phyloP scores from a whole-genome alignment of 2,888 invertebrate species.

The Azorinus chamasolen region DNA sequence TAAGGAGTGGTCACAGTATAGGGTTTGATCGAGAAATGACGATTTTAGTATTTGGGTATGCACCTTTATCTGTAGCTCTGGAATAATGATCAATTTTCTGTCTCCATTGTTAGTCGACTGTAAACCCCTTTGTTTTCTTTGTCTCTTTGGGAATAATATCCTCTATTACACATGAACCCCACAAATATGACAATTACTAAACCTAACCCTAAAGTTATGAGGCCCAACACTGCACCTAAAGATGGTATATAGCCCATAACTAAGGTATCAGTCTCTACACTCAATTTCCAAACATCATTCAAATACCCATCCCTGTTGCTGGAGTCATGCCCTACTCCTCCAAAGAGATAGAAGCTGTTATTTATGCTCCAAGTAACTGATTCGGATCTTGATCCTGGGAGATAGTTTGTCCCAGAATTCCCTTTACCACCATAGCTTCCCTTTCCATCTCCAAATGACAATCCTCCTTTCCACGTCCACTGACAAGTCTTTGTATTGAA shows the following conservation, averaged over 20 bases:
- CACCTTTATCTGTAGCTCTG: too few relatives aligned
- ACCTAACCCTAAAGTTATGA: slow-evolving; percentile 45
- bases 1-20: too few relatives aligned
- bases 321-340: slow-evolving; percentile 75
- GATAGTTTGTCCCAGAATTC: slow-evolving; percentile 39
- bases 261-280: slow-evolving; percentile 59
- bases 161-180: slow-evolving; percentile 32
- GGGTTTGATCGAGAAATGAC: too few relatives aligned
- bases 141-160: slow-evolving; percentile 9
- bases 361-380: slow-evolving; percentile 57
- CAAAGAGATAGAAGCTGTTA: slow-evolving; percentile 70
- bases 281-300: slow-evolving; percentile 75
- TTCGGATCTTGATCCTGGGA: slow-evolving; percentile 73
- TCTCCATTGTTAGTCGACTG: background rate
- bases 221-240: slow-evolving; percentile 43
- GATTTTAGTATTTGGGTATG: too few relatives aligned
- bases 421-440: slow-evolving; percentile 62
- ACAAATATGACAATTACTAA: slow-evolving; percentile 29
- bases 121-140: slow-evolving; percentile 10
- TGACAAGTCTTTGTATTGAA: slow-evolving; percentile 54
- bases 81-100: slow-evolving; percentile 2
- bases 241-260: slow-evolving; percentile 36
- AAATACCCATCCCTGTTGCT: slow-evolving; percentile 69
- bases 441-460: slow-evolving; percentile 60
- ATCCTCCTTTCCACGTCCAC: slow-evolving; percentile 78